These are phyloP conservation scores for Amblyjoppa proteus DNA, from an alignment of 2,888 invertebrate genomes.

Conservation along the genomic window DNA sequence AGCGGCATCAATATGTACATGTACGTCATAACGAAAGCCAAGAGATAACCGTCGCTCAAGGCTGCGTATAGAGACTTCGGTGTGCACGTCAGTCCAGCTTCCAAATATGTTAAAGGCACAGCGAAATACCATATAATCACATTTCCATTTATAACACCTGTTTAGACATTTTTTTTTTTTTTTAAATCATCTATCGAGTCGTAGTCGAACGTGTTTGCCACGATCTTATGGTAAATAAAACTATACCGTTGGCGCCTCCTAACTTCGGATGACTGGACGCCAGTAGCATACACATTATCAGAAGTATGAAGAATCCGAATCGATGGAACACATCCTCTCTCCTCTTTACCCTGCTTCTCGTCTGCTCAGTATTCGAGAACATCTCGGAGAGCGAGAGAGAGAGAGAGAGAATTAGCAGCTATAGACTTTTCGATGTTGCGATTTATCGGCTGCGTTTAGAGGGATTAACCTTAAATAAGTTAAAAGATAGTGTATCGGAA, in stretches of 20 bases:
- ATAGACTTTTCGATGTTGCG: not conserved
- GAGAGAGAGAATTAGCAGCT: not conserved
- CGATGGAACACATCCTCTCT: constrained; percentile 70
- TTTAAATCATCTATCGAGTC: not conserved
- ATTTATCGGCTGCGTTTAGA: not conserved
- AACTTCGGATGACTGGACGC: constrained; percentile 80
- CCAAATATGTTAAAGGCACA: constrained; percentile 82
- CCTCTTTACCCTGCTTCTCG: constrained; percentile 35
- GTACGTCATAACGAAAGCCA: constrained; percentile 79
- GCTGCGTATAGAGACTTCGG: constrained; percentile 78
- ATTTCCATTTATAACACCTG: constrained; percentile 81
- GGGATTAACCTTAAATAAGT: constrained; percentile 43
- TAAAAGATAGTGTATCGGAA: constrained; percentile 15
- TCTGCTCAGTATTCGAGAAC: constrained; percentile 25
- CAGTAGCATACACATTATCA: constrained; percentile 81
- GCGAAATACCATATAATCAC: constrained; percentile 81
- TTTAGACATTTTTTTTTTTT: constrained; percentile 32
- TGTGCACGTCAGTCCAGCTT: constrained; percentile 81
- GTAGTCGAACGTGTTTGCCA: constrained; percentile 1
- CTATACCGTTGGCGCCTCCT: constrained; percentile 79
- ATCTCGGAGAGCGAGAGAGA: not conserved
- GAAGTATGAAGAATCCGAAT: constrained; percentile 80
- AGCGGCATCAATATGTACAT: constrained; percentile 81
- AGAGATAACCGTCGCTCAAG: constrained; percentile 77
- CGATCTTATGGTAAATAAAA: not conserved